A percentile compares a stretch with the other conserved stretches of the same genome.
Conservation (phyloP, 2,888 invertebrate genomes). For the Muscina levida region DNA sequence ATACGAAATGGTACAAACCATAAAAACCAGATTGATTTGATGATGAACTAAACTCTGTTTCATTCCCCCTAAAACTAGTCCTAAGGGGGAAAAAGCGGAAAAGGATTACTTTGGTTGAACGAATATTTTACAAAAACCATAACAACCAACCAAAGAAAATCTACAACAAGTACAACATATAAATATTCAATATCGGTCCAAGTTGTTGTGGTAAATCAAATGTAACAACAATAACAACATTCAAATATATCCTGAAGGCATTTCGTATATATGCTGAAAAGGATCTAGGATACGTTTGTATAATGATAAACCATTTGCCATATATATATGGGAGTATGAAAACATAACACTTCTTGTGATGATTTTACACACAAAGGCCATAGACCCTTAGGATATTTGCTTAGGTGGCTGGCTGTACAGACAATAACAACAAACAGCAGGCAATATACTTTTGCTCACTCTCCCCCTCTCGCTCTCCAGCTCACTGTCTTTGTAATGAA, state of each 20-base stretch:
- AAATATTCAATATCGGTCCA: neutral
- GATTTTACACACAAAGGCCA: constrained; percentile 25
- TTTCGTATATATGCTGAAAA: constrained; percentile 30
- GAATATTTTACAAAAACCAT: constrained; percentile 53
- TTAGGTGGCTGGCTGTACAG: constrained; percentile 40
- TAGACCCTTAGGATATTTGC: constrained; percentile 56
- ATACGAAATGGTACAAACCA: constrained; percentile 26
- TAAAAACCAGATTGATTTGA: constrained; percentile 58
- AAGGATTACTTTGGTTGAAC: constrained; percentile 43
- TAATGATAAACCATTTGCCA: constrained; percentile 11
- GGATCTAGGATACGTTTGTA: neutral
- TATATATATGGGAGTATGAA: too few relatives aligned
- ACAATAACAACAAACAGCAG: constrained; percentile 29
- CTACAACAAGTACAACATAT: constrained; percentile 23
- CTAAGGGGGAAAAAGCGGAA: too few relatives aligned
- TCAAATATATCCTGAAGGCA: constrained; percentile 46
- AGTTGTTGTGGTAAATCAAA: neutral
- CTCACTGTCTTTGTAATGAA: constrained; percentile 13
- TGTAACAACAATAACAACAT: constrained; percentile 39
- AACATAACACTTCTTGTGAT: constrained; percentile 54
- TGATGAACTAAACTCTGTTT: constrained; percentile 22
- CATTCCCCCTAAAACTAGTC: too few relatives aligned
- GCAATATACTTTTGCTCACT: constrained; percentile 31
- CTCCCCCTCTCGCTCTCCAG: neutral
- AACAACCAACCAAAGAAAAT: constrained; percentile 15